These are phyloP conservation scores for Pycnonotus jocosus DNA, from an alignment of 2,113 vertebrate genomes.

Conservation along the genomic window DNA sequence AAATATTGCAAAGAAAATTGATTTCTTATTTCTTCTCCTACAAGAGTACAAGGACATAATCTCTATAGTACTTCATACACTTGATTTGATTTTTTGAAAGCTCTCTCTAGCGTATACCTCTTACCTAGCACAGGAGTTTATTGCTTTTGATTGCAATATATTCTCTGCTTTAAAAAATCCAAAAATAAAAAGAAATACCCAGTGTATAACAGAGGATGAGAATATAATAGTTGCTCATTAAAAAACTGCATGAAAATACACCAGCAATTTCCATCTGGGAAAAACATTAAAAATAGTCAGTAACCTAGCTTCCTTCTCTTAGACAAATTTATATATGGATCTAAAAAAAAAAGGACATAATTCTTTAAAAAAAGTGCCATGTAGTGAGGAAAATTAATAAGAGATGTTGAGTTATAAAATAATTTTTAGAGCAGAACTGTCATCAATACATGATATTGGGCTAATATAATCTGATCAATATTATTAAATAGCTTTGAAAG, in stretches of 20 bases:
- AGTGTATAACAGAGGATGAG: neutral
- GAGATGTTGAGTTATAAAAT: neutral
- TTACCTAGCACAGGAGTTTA: neutral
- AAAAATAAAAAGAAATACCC: neutral
- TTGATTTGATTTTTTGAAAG: constrained; percentile 22
- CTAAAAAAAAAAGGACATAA: neutral
- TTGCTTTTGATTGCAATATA: neutral
- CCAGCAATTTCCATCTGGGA: neutral
- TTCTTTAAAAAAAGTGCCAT: neutral
- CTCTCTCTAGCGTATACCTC: neutral
- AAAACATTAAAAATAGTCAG: neutral
- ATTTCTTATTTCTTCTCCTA: constrained; percentile 14
- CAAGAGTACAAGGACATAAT: neutral
- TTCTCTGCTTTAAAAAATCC: neutral
- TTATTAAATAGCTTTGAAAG: neutral
- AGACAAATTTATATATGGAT: neutral
- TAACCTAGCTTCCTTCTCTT: neutral
- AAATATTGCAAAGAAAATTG: constrained; percentile 29
- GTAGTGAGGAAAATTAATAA: neutral
- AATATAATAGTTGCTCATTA: neutral
- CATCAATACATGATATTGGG: neutral
- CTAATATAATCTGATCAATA: neutral
- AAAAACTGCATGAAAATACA: neutral
- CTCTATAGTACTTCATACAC: neutral
- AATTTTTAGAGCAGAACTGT: neutral